Evolutionary conservation across 2,888 invertebrate species (phyloP).

Genomic region (Aleiodes leptofemur): DNA sequence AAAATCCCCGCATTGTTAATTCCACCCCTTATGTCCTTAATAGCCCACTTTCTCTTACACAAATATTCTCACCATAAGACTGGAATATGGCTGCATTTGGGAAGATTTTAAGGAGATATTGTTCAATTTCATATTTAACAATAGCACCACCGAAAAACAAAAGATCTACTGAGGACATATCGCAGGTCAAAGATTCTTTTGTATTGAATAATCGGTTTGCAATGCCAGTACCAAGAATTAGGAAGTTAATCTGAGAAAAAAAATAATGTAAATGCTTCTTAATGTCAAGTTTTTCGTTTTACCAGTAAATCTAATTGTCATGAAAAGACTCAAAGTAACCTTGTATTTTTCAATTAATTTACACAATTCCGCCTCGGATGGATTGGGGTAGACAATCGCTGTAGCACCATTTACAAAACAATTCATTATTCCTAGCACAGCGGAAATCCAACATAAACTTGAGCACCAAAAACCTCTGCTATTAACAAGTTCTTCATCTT

Average conservation of each 20-base stretch:
- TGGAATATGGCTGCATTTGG: slow-evolving; percentile 50
- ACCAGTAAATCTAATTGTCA: neutral
- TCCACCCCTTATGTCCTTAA: no score
- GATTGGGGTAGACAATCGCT: slow-evolving; percentile 58
- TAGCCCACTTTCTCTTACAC: no score
- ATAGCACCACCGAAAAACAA: slow-evolving; percentile 56
- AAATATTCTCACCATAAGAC: slow-evolving; percentile 56
- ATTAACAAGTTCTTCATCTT: neutral
- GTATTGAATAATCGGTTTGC: slow-evolving; percentile 52
- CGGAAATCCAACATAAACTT: slow-evolving; percentile 68
- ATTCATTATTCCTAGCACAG: slow-evolving; percentile 55
- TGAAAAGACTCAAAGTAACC: slow-evolving; percentile 53
- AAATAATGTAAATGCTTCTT: neutral
- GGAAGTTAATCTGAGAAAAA: slow-evolving; percentile 57
- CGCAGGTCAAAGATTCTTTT: slow-evolving; percentile 52
- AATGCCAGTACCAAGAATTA: slow-evolving; percentile 57
- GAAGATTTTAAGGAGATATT: slow-evolving; percentile 45
- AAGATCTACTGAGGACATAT: slow-evolving; percentile 53
- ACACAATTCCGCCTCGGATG: slow-evolving; percentile 60
- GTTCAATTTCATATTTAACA: slow-evolving; percentile 50
- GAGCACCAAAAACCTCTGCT: slow-evolving; percentile 55
- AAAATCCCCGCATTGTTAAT: no score
- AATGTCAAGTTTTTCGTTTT: neutral
- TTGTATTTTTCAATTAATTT: slow-evolving; percentile 66
- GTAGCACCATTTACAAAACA: slow-evolving; percentile 43